A percentile compares a stretch with the other conserved stretches of the same genome.
Evolutionary conservation across 2,888 invertebrate genomes (phyloP).

Genomic region (Steinernema hermaphroditum): DNA sequence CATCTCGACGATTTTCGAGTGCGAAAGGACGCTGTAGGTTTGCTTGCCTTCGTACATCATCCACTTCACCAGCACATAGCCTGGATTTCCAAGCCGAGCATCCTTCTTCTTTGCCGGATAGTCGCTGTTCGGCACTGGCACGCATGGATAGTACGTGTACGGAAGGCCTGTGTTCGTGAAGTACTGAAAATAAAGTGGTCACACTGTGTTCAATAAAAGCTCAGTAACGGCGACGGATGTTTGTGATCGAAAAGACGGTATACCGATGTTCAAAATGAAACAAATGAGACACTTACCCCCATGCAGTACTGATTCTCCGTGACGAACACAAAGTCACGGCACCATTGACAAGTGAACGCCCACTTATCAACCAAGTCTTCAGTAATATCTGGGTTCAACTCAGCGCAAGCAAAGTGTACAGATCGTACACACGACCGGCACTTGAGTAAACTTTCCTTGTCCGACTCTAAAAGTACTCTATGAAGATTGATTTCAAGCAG

Average conservation of each 20-base stretch:
- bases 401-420: neutral
- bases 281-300: conserved; percentile 19
- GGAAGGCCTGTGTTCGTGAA: neutral
- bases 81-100: neutral
- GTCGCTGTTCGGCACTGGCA: neutral
- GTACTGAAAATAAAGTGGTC: too few species aligned
- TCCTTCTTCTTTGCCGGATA: neutral
- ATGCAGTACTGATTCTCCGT: neutral
- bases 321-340: conserved; percentile 5
- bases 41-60: too few species aligned
- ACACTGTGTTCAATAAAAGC: too few species aligned
- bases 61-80: conserved; percentile 1
- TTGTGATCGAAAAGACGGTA: too few species aligned
- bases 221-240: too few species aligned
- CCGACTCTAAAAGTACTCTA: too few species aligned
- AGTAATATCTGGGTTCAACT: neutral
- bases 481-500: too few species aligned
- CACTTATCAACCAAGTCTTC: neutral
- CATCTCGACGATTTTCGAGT: neutral
- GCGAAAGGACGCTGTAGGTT: neutral
- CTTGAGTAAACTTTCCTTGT: neutral
- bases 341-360: neutral
- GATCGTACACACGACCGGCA: neutral
- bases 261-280: too few species aligned
- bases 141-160: conserved; percentile 3